Evolutionary conservation across 2,797 vertebrate species (phyloP), one percentile per base, ranked within the genome.

Genomic region (Epinephelus awoara): DNA sequence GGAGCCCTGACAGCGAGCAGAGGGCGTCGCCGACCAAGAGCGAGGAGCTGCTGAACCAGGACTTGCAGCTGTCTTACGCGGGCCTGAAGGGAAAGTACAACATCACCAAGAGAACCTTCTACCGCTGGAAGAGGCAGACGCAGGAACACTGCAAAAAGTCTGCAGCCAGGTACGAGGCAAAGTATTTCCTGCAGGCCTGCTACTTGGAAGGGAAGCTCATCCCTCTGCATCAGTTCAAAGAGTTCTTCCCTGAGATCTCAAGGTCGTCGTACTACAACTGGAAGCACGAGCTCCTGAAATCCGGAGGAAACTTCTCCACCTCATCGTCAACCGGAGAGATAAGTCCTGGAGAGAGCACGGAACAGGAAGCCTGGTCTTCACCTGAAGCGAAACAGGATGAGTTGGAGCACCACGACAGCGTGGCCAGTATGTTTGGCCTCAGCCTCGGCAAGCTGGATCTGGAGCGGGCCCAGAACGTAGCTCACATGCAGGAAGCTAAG

Each of bases 221-320:
- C 68, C 96, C 98, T 0, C 92, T 98, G 82, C 96, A 97, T 84
- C 96, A 96, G 85, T 98, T 99, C 66, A 96, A 97, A 55, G 95
- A 96, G 81, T 94, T 97, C 80, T 99, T 98, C 88, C 98, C 98
- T 0, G 97, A 98, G 62, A 97, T 99, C 68, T 98, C 98, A 23
- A 95, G 97, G 11, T 99, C 98, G 0, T 98, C 98, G 0, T 99
- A 99, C 80, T 99, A 99, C 0, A 96, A 98, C 73, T 99, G 98
- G 98, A 99, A 99, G 85, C 97, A 99, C 0, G 98, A 99, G 91
- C 95, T 99, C 75, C 90, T 94, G 71, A 92, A 93, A 59, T 75
- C 88, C 0, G 95, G 95, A 44, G 94, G 92, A 6, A 87, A 75
- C 73, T 92, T 93, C 75, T 95, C 93, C 9, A 89, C 88, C 0